Evolutionary conservation across 2,113 vertebrate genomes (phyloP).

Genomic region (Gila orcuttii): DNA sequence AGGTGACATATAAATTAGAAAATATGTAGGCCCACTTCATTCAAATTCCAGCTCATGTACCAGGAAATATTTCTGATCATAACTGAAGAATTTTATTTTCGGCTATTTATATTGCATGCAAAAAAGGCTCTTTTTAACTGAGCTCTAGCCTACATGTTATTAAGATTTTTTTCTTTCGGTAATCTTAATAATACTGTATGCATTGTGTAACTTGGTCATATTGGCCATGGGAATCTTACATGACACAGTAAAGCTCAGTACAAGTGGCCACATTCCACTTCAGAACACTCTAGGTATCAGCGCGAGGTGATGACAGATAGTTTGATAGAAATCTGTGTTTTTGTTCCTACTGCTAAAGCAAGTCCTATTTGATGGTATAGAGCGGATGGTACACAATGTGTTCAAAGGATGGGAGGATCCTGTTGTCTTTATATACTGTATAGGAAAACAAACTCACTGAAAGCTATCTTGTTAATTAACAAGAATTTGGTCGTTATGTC

Average conservation of each 20-base stretch:
- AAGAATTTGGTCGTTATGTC: neutral
- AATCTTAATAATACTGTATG: neutral
- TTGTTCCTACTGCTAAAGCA: slow-evolving; percentile 3
- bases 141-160: neutral
- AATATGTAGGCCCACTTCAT: neutral
- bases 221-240: neutral
- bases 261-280: neutral
- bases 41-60: neutral
- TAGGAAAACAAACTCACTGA: neutral
- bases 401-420: neutral
- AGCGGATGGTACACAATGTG: neutral
- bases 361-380: neutral
- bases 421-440: slow-evolving; percentile 12
- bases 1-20: neutral
- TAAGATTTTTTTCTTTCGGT: neutral
- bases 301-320: neutral
- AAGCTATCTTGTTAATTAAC: slow-evolving; percentile 15
- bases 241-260: neutral
- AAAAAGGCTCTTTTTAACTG: neutral
- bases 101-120: neutral
- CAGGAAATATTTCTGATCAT: neutral
- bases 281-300: slow-evolving; percentile 6
- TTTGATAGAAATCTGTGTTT: slow-evolving; percentile 31
- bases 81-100: neutral
- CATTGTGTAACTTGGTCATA: neutral